Percentiles rank a stretch among this genome's conserved stretches.
Evolutionary conservation across 2,113 vertebrate genomes (phyloP).

Genomic region (Benitochromis conjunctus): DNA sequence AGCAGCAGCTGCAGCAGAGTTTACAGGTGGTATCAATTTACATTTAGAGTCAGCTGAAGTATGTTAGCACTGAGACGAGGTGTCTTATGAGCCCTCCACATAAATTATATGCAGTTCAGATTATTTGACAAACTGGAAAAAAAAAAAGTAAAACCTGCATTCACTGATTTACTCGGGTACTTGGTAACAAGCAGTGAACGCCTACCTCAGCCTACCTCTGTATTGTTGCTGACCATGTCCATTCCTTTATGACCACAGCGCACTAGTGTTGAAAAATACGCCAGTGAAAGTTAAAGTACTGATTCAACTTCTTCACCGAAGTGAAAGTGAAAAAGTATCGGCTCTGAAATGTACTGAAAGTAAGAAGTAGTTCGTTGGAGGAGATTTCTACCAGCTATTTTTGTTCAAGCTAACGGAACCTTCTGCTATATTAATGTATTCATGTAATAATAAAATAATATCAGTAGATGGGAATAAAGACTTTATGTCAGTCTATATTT

Average conservation of each 20-base stretch:
- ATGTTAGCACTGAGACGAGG: not conserved
- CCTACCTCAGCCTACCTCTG: not conserved
- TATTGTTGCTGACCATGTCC: not conserved
- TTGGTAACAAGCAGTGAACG: not conserved
- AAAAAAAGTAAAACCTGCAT: rapidly evolving
- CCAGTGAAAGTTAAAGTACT: not conserved
- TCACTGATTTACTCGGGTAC: not conserved
- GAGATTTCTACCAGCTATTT: not conserved
- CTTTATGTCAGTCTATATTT: no score
- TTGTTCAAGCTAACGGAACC: not conserved
- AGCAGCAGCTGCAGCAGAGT: not conserved
- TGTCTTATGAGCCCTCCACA: not conserved
- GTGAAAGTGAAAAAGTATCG: not conserved
- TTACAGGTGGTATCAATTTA: not conserved
- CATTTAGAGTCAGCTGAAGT: not conserved
- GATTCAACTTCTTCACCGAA: not conserved
- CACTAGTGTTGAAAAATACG: not conserved
- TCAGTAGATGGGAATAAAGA: not conserved
- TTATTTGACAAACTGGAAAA: not conserved
- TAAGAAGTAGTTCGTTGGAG: not conserved
- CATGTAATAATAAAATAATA: not conserved
- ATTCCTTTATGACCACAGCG: not conserved
- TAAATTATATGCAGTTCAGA: not conserved
- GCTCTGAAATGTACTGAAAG: not conserved
- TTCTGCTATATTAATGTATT: not conserved